Conservation (phyloP, 2,888 invertebrate genomes). For the Agrotis puta region DNA sequence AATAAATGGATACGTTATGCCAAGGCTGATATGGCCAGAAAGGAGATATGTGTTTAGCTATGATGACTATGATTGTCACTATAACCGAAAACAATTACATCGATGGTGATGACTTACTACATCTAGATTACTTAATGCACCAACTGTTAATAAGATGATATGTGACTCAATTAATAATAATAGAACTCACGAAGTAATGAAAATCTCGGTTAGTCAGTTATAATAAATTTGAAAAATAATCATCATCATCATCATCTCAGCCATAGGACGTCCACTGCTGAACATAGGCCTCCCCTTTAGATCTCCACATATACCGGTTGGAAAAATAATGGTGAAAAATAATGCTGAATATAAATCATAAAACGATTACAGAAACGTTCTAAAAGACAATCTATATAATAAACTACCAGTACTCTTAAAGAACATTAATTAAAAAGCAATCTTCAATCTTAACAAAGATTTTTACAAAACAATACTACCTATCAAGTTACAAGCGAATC, state of each 20-base stretch:
- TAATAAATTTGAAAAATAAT: background rate
- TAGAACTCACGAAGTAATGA: too few species aligned
- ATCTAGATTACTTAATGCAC: background rate
- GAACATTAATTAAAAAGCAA: constrained; percentile 2
- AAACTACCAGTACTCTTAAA: background rate
- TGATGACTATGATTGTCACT: too few species aligned
- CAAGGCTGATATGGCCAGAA: too few species aligned
- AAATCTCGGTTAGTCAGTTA: background rate
- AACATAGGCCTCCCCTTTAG: too few species aligned
- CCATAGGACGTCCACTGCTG: too few species aligned
- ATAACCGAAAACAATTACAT: background rate
- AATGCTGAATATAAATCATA: background rate
- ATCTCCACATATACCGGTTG: too few species aligned
- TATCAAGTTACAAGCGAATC: constrained; percentile 26
- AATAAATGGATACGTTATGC: too few species aligned
- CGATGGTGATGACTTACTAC: background rate
- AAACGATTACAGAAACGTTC: background rate
- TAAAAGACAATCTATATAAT: constrained; percentile 10
- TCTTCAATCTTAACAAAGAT: background rate
- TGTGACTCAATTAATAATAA: background rate
- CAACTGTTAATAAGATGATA: background rate
- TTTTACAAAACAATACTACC: constrained; percentile 16
- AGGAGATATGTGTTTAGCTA: background rate
- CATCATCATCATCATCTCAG: too few species aligned
- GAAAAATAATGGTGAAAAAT: too few species aligned